These are phyloP conservation scores for Sebastes cheni DNA, from an alignment of 2,797 vertebrate species.

Conservation along the genomic window DNA sequence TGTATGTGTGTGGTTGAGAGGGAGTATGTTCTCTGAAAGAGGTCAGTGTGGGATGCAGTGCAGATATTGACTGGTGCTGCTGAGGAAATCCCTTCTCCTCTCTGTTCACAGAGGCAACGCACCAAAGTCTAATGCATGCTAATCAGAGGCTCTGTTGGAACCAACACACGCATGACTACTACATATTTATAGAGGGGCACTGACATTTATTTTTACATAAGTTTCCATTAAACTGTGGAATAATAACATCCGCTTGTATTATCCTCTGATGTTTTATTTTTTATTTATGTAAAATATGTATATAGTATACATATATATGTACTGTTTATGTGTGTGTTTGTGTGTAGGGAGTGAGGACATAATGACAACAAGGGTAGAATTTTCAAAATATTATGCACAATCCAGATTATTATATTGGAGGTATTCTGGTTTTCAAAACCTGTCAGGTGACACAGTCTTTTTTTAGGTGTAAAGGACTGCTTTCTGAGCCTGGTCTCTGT, in stretches of 20 bases:
- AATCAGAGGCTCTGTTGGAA: slow-evolving; percentile 59
- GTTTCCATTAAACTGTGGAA: neutral
- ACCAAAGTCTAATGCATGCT: slow-evolving; percentile 66
- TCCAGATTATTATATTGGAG: neutral
- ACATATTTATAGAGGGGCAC: neutral
- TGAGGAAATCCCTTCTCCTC: slow-evolving; percentile 77
- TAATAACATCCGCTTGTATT: neutral
- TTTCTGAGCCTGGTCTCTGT: neutral
- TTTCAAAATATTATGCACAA: neutral
- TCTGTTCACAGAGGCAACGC: slow-evolving; percentile 57
- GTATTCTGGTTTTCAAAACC: too few species aligned
- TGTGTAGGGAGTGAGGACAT: neutral
- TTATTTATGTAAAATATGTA: neutral
- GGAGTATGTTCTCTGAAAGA: slow-evolving; percentile 43
- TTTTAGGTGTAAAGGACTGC: neutral
- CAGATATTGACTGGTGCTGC: slow-evolving; percentile 67
- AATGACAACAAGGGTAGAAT: neutral
- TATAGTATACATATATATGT: too few species aligned
- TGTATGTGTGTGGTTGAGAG: slow-evolving; percentile 1
- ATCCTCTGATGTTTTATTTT: neutral
- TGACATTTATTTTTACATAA: neutral
- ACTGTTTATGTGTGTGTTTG: too few species aligned
- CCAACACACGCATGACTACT: neutral
- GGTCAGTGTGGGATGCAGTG: slow-evolving; percentile 56
- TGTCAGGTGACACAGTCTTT: neutral